Evolutionary conservation across 2,113 vertebrate species (phyloP), one percentile per base, ranked within the genome.

Genomic region (Dipodomys merriami): DNA sequence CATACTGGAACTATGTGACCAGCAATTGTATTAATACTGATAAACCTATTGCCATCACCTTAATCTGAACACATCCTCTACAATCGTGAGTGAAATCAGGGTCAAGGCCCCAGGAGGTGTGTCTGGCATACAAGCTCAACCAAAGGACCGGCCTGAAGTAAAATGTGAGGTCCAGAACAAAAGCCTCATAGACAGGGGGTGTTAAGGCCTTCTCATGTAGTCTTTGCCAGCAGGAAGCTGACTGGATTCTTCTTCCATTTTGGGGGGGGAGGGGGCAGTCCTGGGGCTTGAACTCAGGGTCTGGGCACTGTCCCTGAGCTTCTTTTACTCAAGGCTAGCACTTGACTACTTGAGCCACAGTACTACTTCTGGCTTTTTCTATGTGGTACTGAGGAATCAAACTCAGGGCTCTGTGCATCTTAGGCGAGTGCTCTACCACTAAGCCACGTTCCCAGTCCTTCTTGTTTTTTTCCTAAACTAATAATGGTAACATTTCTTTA

Each of bases 1-100:
- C 91, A 72, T 92, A 92, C 46, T 82, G 76, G 94, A 90, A 83
- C 71, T 82, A 5, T 76, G 60, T 46, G 91, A 68, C 19, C 62
- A 91, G 19, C 72, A 49, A 49, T 12, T 84, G 12, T 76, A 89
- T 65, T 86, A 90, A 90, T 60, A 91, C 39, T 33, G 10, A 91
- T 67, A 93, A 46, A 81, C 22, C 71, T 30, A 86, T 12, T n/a
- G 35, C 53, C 72, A 60, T 82, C 88, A 91, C 80, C 39, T 81
- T 74, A 3, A 76, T 46, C 33, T 73, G 73, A 79, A 33, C 12
- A 78, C 35, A 68, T 16, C 57, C 13, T 77, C 39, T 33, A 22
- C 44, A 10, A 60, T 16, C 10, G 60, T 19, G 16, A 22, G 16
- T 65, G 68, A 23, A 10, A 6, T 71, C 35, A 82, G 5, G 49